A percentile compares a stretch with the other conserved stretches of the same genome.
Conservation (phyloP, 2,888 invertebrate genomes). For the Ennomos fuscantarius region DNA sequence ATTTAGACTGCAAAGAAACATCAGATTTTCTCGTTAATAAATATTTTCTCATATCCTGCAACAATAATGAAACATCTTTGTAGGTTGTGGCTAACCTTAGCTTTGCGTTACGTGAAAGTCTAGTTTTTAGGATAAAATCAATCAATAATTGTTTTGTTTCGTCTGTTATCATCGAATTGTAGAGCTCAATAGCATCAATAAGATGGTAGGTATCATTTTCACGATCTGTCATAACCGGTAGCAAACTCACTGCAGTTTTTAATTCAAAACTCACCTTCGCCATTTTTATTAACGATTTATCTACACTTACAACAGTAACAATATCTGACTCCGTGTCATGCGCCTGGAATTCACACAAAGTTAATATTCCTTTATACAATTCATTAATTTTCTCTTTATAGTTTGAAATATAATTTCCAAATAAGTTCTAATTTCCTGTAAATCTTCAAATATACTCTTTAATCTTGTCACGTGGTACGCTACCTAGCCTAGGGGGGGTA, state of each 20-base stretch:
- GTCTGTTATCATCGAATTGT: background rate
- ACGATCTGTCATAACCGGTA: background rate
- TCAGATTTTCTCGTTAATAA: too few species aligned
- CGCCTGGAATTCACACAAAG: too few species aligned
- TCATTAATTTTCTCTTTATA: too few species aligned
- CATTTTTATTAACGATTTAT: background rate
- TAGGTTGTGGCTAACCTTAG: background rate
- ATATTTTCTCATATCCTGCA: background rate
- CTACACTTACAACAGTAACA: too few species aligned
- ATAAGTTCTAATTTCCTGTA: too few species aligned
- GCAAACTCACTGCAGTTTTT: conserved; percentile 18
- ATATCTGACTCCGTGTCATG: too few species aligned
- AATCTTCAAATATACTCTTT: too few species aligned
- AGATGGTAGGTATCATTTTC: background rate
- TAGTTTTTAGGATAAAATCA: background rate
- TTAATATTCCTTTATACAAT: too few species aligned
- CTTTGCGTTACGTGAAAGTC: background rate
- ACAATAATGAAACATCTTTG: background rate
- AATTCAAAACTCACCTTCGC: conserved; percentile 28
- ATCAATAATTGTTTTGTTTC: background rate
- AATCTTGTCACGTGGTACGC: too few species aligned
- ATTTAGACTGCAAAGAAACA: background rate
- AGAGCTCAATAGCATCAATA: background rate
- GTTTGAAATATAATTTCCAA: too few species aligned
- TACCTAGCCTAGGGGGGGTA: too few species aligned